These are phyloP conservation scores for Beroe ovata DNA, from an alignment of 37 sponge, comb jelly and placozoan species.

Conservation along the genomic window DNA sequence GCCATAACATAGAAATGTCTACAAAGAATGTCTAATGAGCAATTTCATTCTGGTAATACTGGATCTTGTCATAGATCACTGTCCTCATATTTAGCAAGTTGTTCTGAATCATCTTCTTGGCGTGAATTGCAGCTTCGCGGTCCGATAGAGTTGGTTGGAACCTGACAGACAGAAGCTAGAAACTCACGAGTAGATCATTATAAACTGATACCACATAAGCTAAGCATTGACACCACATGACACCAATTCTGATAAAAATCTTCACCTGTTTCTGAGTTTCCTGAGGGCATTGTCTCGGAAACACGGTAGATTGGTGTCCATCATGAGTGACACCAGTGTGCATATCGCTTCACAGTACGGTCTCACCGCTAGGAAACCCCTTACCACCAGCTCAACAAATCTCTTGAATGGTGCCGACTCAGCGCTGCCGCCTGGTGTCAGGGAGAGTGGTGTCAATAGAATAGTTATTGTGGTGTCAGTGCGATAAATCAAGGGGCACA, in stretches of 20 bases:
- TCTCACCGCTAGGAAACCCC: constrained; percentile 87
- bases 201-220: too few relatives aligned
- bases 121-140: constrained; percentile 30
- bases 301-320: constrained; percentile 95
- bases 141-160: constrained; percentile 42
- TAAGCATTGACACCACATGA: too few relatives aligned
- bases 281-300: constrained; percentile 89
- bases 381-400: constrained; percentile 87
- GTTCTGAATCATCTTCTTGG: constrained; percentile 64
- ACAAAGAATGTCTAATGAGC: background rate
- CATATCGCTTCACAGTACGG: constrained; percentile 87
- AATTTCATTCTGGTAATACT: constrained; percentile 35
- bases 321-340: constrained; percentile 89
- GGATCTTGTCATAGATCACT: constrained; percentile 28
- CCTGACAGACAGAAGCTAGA: too few relatives aligned
- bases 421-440: background rate
- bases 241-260: too few relatives aligned
- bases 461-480: too few relatives aligned
- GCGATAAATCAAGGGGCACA: too few relatives aligned
- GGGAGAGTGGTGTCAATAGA: background rate
- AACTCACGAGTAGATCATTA: too few relatives aligned
- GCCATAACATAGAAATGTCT: too few relatives aligned
- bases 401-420: constrained; percentile 69
- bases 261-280: constrained; percentile 63
- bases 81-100: constrained; percentile 23